Percentiles rank a stretch among this genome's conserved stretches.
Conservation (phyloP, 2,113 vertebrate genomes). For the Junco hyemalis region DNA sequence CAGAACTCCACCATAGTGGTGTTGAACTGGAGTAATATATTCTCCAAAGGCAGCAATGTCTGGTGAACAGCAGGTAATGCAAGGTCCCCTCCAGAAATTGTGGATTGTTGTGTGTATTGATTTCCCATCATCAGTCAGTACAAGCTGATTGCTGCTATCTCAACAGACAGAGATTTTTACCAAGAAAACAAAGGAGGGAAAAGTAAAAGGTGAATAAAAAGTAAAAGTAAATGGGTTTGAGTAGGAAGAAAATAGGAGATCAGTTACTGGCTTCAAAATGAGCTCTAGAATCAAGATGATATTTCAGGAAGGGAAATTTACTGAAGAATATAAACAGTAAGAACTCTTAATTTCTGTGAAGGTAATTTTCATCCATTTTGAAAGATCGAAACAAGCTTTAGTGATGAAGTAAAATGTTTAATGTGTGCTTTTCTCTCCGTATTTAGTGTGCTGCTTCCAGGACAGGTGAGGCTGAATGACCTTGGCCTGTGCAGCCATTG, state of each 20-base stretch:
- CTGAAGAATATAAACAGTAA: neutral
- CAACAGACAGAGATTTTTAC: neutral
- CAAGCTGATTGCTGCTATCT: neutral
- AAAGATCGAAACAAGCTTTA: neutral
- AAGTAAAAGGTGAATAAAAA: neutral
- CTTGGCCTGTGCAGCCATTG: neutral
- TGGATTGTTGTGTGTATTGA: neutral
- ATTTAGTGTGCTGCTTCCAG: neutral
- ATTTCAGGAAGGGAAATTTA: neutral
- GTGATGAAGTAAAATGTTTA: neutral
- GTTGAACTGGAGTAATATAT: neutral
- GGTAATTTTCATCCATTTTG: neutral
- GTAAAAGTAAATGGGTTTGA: neutral
- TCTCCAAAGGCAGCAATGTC: neutral
- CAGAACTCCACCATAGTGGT: neutral
- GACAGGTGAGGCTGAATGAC: neutral
- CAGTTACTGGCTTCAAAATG: neutral
- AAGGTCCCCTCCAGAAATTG: neutral
- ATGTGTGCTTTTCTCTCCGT: neutral
- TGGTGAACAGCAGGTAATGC: neutral
- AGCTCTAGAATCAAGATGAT: neutral
- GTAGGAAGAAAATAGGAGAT: neutral
- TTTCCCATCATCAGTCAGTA: neutral
- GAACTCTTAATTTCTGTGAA: neutral
- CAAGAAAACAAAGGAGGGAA: neutral